These are phyloP conservation scores for Muscicapa comitata DNA, from an alignment of 2,797 vertebrate species.

Conservation along the genomic window DNA sequence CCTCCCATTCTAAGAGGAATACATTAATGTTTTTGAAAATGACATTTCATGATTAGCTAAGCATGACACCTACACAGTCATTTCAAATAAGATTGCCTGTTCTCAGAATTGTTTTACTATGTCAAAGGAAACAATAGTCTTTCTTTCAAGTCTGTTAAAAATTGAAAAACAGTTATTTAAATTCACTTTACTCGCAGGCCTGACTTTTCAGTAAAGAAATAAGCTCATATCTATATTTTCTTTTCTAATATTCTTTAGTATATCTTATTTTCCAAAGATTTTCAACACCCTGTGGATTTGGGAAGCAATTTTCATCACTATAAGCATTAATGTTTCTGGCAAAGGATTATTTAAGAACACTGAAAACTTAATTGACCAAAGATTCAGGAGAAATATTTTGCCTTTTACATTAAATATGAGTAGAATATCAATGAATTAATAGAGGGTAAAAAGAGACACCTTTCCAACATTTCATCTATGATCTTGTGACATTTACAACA, in stretches of 20 bases:
- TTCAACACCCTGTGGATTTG: neutral
- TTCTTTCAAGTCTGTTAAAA: slow-evolving; percentile 27
- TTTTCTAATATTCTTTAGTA: neutral
- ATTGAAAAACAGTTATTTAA: slow-evolving; percentile 38
- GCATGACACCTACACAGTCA: slow-evolving; percentile 28
- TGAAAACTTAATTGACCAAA: slow-evolving; percentile 1
- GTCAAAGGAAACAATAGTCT: slow-evolving; percentile 37
- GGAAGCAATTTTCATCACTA: neutral
- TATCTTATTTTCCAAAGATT: slow-evolving; percentile 18
- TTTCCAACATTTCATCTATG: neutral
- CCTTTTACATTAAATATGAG: neutral
- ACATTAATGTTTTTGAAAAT: slow-evolving; percentile 52
- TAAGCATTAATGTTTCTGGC: neutral
- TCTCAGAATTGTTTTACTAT: slow-evolving; percentile 49
- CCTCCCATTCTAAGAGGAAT: slow-evolving; percentile 23
- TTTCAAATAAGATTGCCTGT: slow-evolving; percentile 52
- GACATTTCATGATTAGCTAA: slow-evolving; percentile 66
- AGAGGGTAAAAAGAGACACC: neutral
- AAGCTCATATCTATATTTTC: neutral
- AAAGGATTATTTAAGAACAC: neutral
- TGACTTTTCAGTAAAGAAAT: slow-evolving; percentile 12
- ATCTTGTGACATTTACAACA: neutral
- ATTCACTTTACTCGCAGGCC: slow-evolving; percentile 25
- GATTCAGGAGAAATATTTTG: neutral
- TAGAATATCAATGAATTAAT: neutral